Base-by-base conservation (phyloP, 2,797 vertebrate genomes). In the Sebastes taczanowskii region DNA sequence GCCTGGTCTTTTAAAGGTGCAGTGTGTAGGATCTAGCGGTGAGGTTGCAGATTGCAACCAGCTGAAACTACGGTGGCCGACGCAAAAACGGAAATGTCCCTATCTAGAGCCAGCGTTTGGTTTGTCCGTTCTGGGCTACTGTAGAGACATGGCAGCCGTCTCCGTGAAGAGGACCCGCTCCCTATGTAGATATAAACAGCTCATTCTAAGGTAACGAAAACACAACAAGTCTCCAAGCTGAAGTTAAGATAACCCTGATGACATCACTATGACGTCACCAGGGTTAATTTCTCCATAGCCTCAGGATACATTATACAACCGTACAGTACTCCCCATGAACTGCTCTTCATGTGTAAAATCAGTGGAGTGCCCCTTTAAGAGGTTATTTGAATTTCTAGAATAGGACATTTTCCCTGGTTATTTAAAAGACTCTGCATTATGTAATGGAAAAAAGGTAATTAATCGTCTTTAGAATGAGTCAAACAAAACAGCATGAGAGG, bases 381-480 rank as follows among this genome's bases (percentile, higher is more conserved):
- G 8, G 38, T 7, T 23, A 6, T 65, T 13, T 49, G 11, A 22
- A 18, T 65, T 76, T 74, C 70, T 71, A 53, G 67, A 83, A 75
- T 30, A 18, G 32, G 49, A 65, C 27, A 13, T 11, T 55, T 34
- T 61, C 1, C 0, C 49, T 70, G 56, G 27, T 62, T 80, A 59
- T 79, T 80, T 67, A 29, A 42, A 64, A 66, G 22, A 56, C 23
- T 49, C 23, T 52, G 34, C 60, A n/a, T 62, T 52, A n/a, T 10
- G 49, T 66, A n/a, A 52, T 77, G 46, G 63, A 53, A 81, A 82
- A 68, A 80, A 42, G 23, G 10, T 71, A 20, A 77, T 88, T 69
- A 34, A 77, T 86, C 71, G 42, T 69, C 27, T 60, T 65, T 68
- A 63, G 58, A 83, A 83, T 70, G 18, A 78, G 59, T 63, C 70